phyloP scores from a whole-genome alignment of 2,113 vertebrate genomes.

The Rhizomys pruinosus region DNA sequence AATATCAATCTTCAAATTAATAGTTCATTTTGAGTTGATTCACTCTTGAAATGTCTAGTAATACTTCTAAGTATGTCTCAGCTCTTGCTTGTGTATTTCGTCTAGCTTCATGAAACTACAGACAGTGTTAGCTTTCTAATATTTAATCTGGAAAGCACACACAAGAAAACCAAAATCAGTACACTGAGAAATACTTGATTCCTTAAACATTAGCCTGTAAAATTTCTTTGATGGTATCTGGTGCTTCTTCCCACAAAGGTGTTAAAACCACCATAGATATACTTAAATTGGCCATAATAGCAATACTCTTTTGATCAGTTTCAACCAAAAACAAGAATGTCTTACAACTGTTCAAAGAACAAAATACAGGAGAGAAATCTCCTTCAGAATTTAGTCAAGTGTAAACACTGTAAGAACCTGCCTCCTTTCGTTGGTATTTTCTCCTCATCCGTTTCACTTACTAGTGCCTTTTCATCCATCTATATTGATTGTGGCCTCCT shows the following conservation, averaged over 20 bases:
- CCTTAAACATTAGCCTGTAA: background rate
- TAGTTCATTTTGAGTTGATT: conserved; percentile 33
- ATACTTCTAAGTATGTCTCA: conserved; percentile 6
- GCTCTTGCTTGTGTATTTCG: conserved; percentile 43
- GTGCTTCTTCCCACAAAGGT: background rate
- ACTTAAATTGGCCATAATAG: background rate
- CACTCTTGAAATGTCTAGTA: background rate
- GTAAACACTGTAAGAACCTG: background rate
- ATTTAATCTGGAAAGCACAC: conserved; percentile 50
- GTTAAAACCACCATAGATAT: background rate
- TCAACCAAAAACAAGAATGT: background rate
- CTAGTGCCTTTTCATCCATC: background rate
- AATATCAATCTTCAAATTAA: conserved; percentile 22
- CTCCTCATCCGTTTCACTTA: background rate
- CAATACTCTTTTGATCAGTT: background rate
- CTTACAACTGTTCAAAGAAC: background rate
- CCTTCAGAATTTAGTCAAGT: background rate
- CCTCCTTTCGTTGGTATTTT: background rate
- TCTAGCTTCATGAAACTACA: background rate
- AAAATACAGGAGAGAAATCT: background rate
- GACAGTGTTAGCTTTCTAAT: background rate
- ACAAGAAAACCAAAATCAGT: conserved; percentile 57
- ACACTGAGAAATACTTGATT: conserved; percentile 25
- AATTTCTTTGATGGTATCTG: background rate
- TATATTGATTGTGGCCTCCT: background rate